Base-by-base conservation (phyloP, 2,888 invertebrate species). In the Drosophila borborema region DNA sequence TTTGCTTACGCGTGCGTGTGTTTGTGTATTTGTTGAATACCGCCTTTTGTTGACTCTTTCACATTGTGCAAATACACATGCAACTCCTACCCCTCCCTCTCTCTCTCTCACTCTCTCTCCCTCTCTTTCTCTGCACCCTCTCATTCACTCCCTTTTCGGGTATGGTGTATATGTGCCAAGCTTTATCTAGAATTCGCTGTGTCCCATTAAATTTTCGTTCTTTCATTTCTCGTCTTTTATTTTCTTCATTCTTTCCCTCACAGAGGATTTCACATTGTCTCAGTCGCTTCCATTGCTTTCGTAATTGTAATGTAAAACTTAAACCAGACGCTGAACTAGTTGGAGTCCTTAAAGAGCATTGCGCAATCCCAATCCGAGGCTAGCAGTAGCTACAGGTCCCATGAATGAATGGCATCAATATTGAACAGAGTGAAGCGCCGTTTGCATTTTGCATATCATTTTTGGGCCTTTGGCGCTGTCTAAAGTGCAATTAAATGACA, bases 401-500 rank as follows among this genome's bases (percentile, higher is more conserved):
- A 56, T 54, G 36, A 61, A 69, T 73, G 61, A 49, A 66, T 75
- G 43, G 34, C 59, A 72, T 77, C 45, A 75, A 87, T 82, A 78
- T 73, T 72, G 69, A 71, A 73, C 71, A 49, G 67, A 65, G 34
- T 56, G 49, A 23, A 34, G 20, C 64, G 64, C 60, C 62, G 77
- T 74, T 85, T 82, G 80, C 73, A 86, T 88, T 80, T 82, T 84
- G 85, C 81, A 84, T 81, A 76, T 84, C 64, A 81, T 81, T 86
- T 82, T 74, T 72, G 20, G 66, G 61, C 64, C 38, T 38, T 64
- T 58, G 60, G 7, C 53, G 55, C 64, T 51, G 45, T 65, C 69
- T 31, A 75, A 83, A 86, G 84, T 84, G 78, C 89, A 85, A 87
- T 86, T 87, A 86, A 86, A 86, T 89, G 85, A 85, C 88, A 85